Percentiles rank a stretch among this genome's conserved stretches.
Evolutionary conservation across 2,888 invertebrate genomes (phyloP).

Genomic region (Phanerotoma sp.): DNA sequence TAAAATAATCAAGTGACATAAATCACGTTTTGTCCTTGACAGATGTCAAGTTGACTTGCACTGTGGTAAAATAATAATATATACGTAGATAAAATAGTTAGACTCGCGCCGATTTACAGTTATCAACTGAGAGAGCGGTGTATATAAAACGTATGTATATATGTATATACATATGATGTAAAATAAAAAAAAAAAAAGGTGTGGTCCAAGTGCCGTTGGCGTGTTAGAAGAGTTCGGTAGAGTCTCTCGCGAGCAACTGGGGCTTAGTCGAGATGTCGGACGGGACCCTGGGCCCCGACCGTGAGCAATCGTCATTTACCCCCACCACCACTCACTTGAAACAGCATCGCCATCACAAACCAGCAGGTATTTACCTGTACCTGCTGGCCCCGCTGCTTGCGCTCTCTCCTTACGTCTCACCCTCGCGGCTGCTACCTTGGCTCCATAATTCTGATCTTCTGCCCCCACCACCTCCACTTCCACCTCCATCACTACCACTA

Average conservation of each 20-base stretch:
- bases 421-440: conserved; percentile 15
- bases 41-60: conserved; percentile 11
- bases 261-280: conserved; percentile 45
- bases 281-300: conserved; percentile 49
- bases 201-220: conserved; percentile 17
- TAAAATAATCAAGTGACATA: neutral
- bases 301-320: conserved; percentile 34
- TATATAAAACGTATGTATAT: too few relatives aligned
- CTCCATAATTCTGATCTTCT: conserved; percentile 3
- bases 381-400: conserved; percentile 32
- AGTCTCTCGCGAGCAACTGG: conserved; percentile 52
- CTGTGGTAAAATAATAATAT: too few relatives aligned
- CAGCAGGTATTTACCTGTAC: conserved; percentile 36
- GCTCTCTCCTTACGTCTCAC: conserved; percentile 8
- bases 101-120: conserved; percentile 33
- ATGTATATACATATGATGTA: too few relatives aligned
- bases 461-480: conserved; percentile 1
- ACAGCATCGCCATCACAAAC: too few relatives aligned
- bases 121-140: conserved; percentile 23
- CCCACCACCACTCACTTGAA: conserved; percentile 26
- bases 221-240: conserved; percentile 32
- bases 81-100: conserved; percentile 2
- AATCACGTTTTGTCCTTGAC: conserved; percentile 12
- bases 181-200: conserved; percentile 7
- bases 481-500: conserved; percentile 9